These are phyloP conservation scores for Tauraco erythrolophus DNA, from an alignment of 2,113 vertebrate species.

Conservation along the genomic window DNA sequence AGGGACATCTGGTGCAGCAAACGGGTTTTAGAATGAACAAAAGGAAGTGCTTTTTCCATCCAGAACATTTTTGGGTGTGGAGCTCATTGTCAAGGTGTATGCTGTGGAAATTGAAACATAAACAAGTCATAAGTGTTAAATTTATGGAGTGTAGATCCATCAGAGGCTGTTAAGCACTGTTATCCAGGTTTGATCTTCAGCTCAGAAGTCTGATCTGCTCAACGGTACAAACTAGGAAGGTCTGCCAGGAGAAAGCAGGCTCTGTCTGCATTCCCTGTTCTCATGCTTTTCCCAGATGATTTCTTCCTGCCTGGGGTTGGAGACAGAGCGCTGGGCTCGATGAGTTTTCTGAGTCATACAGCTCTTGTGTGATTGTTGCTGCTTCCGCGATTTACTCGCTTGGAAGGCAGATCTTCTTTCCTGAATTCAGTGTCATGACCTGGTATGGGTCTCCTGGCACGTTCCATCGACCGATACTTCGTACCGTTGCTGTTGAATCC, in stretches of 20 bases:
- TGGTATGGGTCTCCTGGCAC: neutral
- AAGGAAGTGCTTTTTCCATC: neutral
- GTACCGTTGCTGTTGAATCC: neutral
- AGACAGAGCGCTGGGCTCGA: neutral
- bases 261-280: neutral
- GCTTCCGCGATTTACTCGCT: neutral
- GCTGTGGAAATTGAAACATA: neutral
- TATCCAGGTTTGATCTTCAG: neutral
- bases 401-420: neutral
- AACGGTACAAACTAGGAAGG: neutral
- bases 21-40: neutral
- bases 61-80: neutral
- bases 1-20: neutral
- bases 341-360: neutral
- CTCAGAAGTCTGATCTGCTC: neutral
- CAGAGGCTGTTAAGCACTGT: neutral
- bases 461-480: neutral
- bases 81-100: neutral
- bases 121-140: neutral
- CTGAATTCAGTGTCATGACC: neutral
- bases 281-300: neutral
- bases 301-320: neutral
- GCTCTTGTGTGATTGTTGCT: neutral
- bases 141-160: neutral
- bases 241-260: neutral